Percentiles rank a stretch among this genome's conserved stretches.
Evolutionary conservation across 2,888 invertebrate genomes (phyloP).

Genomic region (Chesias legatella): DNA sequence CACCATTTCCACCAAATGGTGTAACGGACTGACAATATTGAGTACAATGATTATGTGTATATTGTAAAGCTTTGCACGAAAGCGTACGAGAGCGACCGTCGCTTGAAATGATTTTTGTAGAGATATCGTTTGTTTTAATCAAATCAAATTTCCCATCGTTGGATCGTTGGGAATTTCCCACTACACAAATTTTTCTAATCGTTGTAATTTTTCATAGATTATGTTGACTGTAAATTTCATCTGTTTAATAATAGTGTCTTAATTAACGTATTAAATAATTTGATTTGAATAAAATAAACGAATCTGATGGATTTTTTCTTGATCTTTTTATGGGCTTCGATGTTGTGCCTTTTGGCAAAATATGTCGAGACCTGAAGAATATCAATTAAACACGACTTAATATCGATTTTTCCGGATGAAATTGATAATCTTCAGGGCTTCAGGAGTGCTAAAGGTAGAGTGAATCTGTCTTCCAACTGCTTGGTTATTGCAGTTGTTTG

Average conservation of each 20-base stretch:
- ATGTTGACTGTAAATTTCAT: too few relatives aligned
- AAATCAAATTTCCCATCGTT: not conserved
- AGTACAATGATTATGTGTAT: conserved; percentile 10
- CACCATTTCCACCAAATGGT: conserved; percentile 1
- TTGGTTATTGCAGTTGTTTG: too few relatives aligned
- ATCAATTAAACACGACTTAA: too few relatives aligned
- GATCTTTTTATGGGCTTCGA: conserved; percentile 14
- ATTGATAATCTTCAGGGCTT: conserved; percentile 4
- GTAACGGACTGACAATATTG: conserved; percentile 14
- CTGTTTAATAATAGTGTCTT: too few relatives aligned
- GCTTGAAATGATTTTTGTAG: conserved; percentile 8
- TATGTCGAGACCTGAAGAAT: conserved; percentile 8
- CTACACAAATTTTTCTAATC: not conserved
- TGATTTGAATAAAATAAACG: conserved; percentile 9
- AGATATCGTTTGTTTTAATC: conserved; percentile 5
- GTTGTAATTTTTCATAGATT: not conserved
- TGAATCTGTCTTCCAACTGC: too few relatives aligned
- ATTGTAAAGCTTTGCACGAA: conserved; percentile 6
- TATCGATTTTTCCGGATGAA: not conserved
- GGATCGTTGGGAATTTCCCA: not conserved
- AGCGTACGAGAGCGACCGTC: conserved; percentile 6
- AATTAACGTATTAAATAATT: too few relatives aligned
- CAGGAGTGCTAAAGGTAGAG: too few relatives aligned
- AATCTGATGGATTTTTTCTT: conserved; percentile 6
- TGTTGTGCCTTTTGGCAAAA: conserved; percentile 37